A percentile compares a stretch with the other conserved stretches of the same genome.
These are phyloP conservation scores for Thalassophryne amazonica DNA, from an alignment of 2,797 vertebrate species.

Conservation along the genomic window DNA sequence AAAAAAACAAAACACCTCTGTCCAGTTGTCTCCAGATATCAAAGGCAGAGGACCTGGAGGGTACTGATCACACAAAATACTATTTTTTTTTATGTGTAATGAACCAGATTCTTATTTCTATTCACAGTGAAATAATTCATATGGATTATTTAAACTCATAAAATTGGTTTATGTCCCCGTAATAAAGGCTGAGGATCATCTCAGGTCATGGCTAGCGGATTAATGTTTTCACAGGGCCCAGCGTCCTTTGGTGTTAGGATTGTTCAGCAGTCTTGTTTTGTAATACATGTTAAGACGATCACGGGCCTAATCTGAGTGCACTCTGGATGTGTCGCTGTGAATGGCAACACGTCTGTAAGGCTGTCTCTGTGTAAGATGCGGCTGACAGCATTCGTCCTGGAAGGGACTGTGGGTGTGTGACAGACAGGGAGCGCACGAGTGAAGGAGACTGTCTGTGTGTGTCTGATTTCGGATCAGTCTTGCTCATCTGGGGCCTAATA, in stretches of 20 bases:
- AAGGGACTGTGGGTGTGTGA: slow-evolving; percentile 56
- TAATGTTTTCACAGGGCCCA: slow-evolving; percentile 49
- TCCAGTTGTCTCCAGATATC: too few relatives aligned
- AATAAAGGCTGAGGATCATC: slow-evolving; percentile 55
- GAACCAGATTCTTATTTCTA: slow-evolving; percentile 25
- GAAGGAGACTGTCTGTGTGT: slow-evolving; percentile 58
- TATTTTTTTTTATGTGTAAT: slow-evolving; percentile 20
- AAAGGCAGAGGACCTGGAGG: too few relatives aligned
- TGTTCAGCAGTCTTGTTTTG: slow-evolving; percentile 69
- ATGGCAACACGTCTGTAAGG: slow-evolving; percentile 66
- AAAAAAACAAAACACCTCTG: too few relatives aligned
- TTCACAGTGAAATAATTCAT: slow-evolving; percentile 27
- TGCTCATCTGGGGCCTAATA: slow-evolving; percentile 77
- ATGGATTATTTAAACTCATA: slow-evolving; percentile 53
- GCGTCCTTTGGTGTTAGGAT: slow-evolving; percentile 52
- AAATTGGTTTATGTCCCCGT: slow-evolving; percentile 48
- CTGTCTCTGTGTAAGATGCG: slow-evolving; percentile 59
- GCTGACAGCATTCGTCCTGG: slow-evolving; percentile 68
- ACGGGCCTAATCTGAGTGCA: slow-evolving; percentile 65
- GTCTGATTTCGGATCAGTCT: slow-evolving; percentile 76
- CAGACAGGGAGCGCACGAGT: not conserved
- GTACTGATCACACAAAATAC: not conserved
- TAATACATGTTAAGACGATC: slow-evolving; percentile 71
- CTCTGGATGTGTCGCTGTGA: slow-evolving; percentile 65
- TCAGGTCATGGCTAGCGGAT: slow-evolving; percentile 52